Evolutionary conservation across 2,888 invertebrate species (phyloP), one percentile per base, ranked within the genome.

Genomic region (Chromoteleia sp.): DNA sequence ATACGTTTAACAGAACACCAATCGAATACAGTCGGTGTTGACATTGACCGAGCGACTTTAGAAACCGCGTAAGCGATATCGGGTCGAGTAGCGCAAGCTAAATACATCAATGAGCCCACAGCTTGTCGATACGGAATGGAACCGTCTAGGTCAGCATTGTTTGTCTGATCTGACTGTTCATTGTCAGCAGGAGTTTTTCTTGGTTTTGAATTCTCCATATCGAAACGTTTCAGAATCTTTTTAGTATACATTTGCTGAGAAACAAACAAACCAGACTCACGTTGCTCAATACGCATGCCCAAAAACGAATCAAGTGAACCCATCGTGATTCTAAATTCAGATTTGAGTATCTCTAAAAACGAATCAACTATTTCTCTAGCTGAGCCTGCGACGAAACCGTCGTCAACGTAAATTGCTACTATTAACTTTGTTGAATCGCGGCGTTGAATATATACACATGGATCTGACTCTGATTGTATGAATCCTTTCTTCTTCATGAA

Each of bases 141-240:
- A 12, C 29, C 19, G 14, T 79, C 73, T 5, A 83, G 73, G 68
- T 33, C 15, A 15, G 21, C 65, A 30, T 48, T 65, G 7, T 54
- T 12, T 17, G 21, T 39, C 36, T 56, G 52, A 25, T 80, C 74
- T 41, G 41, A n/a, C 29, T 43, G 70, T 39, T 43, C 45, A 29
- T 63, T 81, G 14, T 81, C 65, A 56, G 65, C 67, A 21, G 82
- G 81, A 15, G 73, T 81, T 61, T 71, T 81, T 12, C 39, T 15
- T 8, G 81, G 67, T 59, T 81, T 84, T 14, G 48, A 70, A 6
- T 82, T 52, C 3, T 21, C 33, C 81, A 84, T 84, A 54, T 41
- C 25, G 30, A 83, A 63, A 10, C 48, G 30, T 8, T 63, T 7
- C 15, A 45, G 33, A 21, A 33, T 48, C 10, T 48, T 48, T 0